These are phyloP conservation scores for Distichodus sexfasciatus DNA, from an alignment of 2,797 vertebrate genomes.

Conservation along the genomic window DNA sequence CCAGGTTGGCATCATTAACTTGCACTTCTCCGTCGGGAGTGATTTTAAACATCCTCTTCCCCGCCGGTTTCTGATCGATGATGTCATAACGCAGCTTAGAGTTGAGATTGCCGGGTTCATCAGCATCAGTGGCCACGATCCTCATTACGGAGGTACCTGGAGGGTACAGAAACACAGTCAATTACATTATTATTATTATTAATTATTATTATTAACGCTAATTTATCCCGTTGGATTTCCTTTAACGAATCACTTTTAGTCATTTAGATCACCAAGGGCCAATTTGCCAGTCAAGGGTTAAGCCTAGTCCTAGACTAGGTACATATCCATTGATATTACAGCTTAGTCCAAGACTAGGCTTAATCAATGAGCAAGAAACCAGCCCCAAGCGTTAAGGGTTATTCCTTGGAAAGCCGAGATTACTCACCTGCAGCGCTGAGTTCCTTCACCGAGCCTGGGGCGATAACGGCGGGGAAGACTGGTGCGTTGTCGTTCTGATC, in stretches of 20 bases:
- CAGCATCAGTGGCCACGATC: slow-evolving; percentile 80
- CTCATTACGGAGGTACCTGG: slow-evolving; percentile 79
- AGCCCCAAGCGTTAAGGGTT: too few species aligned
- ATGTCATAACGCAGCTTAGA: slow-evolving; percentile 79
- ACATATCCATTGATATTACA: too few species aligned
- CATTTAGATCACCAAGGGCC: too few species aligned
- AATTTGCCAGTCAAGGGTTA: too few species aligned
- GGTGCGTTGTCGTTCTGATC: slow-evolving; percentile 89
- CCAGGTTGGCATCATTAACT: slow-evolving; percentile 67
- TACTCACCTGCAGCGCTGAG: slow-evolving; percentile 53
- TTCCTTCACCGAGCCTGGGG: slow-evolving; percentile 51
- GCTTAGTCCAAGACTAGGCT: too few species aligned
- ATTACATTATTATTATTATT: not conserved
- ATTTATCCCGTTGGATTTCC: too few species aligned
- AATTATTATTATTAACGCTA: too few species aligned
- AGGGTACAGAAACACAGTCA: not conserved
- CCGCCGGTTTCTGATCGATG: slow-evolving; percentile 66
- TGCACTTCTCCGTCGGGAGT: slow-evolving; percentile 68
- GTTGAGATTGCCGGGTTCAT: slow-evolving; percentile 76
- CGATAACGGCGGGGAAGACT: slow-evolving; percentile 61
- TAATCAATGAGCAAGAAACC: too few species aligned
- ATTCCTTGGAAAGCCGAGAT: too few species aligned
- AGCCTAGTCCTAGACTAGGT: too few species aligned
- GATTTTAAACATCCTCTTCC: slow-evolving; percentile 69
- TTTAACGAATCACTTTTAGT: too few species aligned